Conservation (phyloP, 2,113 vertebrate genomes). For the Baryphthengus martii region DNA sequence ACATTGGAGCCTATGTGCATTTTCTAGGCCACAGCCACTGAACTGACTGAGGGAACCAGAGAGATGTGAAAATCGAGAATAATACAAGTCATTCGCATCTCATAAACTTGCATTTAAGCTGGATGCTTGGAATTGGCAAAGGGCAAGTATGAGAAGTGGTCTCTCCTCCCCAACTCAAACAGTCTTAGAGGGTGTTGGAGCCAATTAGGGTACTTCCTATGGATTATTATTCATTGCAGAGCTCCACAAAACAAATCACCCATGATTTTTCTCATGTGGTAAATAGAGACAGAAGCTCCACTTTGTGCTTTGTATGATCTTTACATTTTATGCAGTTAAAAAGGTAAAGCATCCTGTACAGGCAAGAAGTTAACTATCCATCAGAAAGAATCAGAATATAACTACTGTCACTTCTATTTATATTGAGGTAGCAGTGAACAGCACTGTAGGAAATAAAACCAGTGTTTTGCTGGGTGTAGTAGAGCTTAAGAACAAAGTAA, state of each 20-base stretch:
- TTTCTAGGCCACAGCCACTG: slow-evolving; percentile 20
- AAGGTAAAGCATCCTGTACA: not conserved
- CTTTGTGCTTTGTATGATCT: not conserved
- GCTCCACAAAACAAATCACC: not conserved
- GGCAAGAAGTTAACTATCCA: not conserved
- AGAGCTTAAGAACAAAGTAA: not conserved
- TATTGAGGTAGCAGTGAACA: not conserved
- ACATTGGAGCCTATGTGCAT: not conserved
- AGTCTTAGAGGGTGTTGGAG: not conserved
- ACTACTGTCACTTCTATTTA: not conserved
- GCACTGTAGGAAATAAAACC: not conserved
- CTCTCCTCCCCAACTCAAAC: not conserved
- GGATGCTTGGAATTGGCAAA: not conserved
- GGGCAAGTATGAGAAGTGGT: not conserved
- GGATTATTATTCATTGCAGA: not conserved
- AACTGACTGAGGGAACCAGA: not conserved
- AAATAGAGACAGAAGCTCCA: not conserved
- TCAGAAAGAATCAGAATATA: not conserved
- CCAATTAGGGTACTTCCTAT: not conserved
- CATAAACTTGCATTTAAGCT: not conserved
- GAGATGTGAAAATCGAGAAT: not conserved
- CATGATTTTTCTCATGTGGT: not conserved
- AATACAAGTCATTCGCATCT: not conserved
- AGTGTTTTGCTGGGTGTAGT: not conserved
- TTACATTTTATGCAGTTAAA: not conserved